These are phyloP conservation scores for Alces alces DNA, from an alignment of 2,113 vertebrate species.

Conservation along the genomic window DNA sequence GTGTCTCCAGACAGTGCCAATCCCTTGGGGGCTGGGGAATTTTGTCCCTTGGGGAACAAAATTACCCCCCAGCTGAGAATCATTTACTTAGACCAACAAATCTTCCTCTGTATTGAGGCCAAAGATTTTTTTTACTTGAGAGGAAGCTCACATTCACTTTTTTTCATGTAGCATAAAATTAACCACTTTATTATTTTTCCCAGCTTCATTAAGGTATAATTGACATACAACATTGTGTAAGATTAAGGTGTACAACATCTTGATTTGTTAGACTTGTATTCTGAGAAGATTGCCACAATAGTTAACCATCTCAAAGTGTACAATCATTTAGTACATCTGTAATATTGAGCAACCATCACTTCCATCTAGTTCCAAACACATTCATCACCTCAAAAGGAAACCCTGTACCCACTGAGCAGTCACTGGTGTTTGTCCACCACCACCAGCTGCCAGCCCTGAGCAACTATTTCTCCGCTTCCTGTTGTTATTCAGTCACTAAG, in stretches of 20 bases:
- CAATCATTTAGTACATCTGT: not conserved
- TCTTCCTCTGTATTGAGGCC: not conserved
- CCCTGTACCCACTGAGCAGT: too few species aligned
- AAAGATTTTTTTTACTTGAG: not conserved
- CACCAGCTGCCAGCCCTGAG: not conserved
- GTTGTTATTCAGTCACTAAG: not conserved
- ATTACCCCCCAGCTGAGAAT: not conserved
- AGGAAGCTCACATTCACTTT: not conserved
- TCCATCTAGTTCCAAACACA: conserved; percentile 76
- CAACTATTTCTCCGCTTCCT: not conserved
- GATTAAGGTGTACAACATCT: not conserved
- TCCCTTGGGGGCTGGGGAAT: not conserved
- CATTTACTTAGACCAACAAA: not conserved
- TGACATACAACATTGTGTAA: not conserved
- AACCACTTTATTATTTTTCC: not conserved
- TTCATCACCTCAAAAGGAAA: not conserved
- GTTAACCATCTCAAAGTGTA: not conserved
- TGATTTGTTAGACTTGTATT: not conserved
- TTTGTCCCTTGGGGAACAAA: not conserved
- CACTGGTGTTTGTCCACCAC: not conserved
- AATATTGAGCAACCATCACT: not conserved
- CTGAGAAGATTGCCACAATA: not conserved
- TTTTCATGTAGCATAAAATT: not conserved
- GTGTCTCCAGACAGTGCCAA: not conserved
- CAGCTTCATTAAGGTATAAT: not conserved